phyloP scores from a whole-genome alignment of 2,797 vertebrate genomes.

The Nyctibius grandis region DNA sequence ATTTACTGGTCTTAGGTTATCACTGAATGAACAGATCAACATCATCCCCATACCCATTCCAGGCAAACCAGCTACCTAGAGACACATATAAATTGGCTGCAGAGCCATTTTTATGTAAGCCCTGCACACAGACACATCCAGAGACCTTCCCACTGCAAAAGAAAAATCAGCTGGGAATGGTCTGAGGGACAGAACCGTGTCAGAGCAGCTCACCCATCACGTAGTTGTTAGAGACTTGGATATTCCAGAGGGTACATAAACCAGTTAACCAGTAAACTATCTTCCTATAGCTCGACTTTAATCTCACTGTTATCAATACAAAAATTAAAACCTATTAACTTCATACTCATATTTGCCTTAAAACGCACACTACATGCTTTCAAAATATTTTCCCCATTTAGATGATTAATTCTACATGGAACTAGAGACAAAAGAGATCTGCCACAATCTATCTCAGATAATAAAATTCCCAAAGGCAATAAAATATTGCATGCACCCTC shows the following conservation, averaged over 20 bases:
- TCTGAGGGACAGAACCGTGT: background rate
- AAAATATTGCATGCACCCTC: background rate
- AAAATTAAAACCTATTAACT: background rate
- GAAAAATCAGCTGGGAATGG: background rate
- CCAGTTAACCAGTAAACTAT: background rate
- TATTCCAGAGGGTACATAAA: background rate
- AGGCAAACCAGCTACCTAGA: background rate
- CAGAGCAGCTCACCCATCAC: background rate
- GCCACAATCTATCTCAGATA: rapidly evolving
- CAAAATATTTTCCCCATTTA: background rate
- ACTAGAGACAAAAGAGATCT: background rate
- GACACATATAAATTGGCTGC: background rate
- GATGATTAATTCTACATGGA: background rate
- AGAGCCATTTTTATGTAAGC: background rate
- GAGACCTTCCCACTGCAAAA: background rate
- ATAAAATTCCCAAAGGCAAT: background rate
- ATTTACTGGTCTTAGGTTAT: background rate
- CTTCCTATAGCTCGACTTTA: background rate
- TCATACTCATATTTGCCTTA: background rate
- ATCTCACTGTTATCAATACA: background rate
- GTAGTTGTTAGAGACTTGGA: background rate
- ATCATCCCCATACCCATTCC: background rate
- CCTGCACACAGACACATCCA: background rate
- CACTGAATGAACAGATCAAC: background rate
- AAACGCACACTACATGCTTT: background rate